Evolutionary conservation across 2,888 invertebrate species (phyloP).

Genomic region (Eutolmus rufibarbis): DNA sequence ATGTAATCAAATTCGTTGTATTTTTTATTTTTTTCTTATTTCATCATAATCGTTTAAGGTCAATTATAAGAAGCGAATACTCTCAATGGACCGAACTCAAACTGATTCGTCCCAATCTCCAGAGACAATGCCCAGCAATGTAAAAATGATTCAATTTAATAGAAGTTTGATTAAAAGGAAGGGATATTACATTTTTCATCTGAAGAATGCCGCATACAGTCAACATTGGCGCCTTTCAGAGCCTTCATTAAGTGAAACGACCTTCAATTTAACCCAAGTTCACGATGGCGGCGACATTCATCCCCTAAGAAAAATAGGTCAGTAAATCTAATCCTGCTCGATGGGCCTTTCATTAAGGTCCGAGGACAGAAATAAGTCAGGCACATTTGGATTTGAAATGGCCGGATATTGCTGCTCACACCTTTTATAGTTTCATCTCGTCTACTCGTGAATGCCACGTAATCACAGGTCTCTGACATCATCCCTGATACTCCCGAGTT

Average conservation of each 20-base stretch:
- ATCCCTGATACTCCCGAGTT: background rate
- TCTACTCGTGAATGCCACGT: background rate
- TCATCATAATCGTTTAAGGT: background rate
- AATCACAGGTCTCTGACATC: background rate
- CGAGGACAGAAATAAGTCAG: background rate
- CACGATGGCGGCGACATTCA: background rate
- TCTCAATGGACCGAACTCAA: background rate
- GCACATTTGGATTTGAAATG: background rate
- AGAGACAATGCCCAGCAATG: background rate
- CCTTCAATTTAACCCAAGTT: background rate
- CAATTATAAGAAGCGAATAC: background rate
- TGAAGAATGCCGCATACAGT: background rate
- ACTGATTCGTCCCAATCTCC: background rate
- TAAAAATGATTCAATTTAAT: background rate
- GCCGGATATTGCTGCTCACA: background rate
- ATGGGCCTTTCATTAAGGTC: background rate
- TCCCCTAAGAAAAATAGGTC: slow-evolving; percentile 1
- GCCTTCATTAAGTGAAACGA: background rate
- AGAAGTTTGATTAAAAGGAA: background rate
- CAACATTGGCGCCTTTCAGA: background rate
- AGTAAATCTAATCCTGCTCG: background rate
- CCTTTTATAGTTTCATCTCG: background rate
- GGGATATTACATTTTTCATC: background rate
- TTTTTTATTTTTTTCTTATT: background rate
- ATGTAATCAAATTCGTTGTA: too few relatives aligned